Percentiles rank a stretch among this genome's conserved stretches.
Evolutionary conservation across 1,140 invertebrate species (phyloP).

Genomic region (Papilio xuthus): DNA sequence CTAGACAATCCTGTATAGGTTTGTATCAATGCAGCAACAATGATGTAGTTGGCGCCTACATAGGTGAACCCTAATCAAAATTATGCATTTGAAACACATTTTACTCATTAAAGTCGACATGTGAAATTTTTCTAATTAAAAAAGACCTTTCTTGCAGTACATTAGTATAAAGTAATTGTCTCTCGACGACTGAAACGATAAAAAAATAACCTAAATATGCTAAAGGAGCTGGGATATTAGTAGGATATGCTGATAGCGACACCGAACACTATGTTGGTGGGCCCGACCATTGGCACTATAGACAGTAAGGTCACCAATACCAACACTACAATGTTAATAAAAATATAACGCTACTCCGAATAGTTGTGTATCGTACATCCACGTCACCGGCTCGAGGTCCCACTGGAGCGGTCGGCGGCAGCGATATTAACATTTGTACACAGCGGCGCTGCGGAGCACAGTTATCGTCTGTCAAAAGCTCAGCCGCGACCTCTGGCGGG

Average conservation of each 20-base stretch:
- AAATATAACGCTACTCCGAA: conserved; percentile 43
- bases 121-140: no score
- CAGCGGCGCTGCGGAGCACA: conserved; percentile 43
- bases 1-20: background rate
- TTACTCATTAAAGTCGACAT: no score
- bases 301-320: no score
- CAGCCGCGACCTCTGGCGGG: conserved; percentile 23
- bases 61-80: background rate
- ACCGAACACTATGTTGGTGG: no score
- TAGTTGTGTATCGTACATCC: conserved; percentile 39
- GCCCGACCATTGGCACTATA: no score
- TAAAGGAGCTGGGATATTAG: no score
- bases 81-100: background rate
- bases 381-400: conserved; percentile 57
- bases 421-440: conserved; percentile 77
- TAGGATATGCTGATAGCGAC: no score
- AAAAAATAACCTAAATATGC: no score
- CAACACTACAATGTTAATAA: background rate
- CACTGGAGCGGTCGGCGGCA: conserved; percentile 68
- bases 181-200: no score
- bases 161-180: no score
- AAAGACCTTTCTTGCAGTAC: no score
- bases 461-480: conserved; percentile 56
- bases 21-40: background rate
- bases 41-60: no score